phyloP scores from a whole-genome alignment of 2,888 invertebrate genomes.

The Thalpophila matura region DNA sequence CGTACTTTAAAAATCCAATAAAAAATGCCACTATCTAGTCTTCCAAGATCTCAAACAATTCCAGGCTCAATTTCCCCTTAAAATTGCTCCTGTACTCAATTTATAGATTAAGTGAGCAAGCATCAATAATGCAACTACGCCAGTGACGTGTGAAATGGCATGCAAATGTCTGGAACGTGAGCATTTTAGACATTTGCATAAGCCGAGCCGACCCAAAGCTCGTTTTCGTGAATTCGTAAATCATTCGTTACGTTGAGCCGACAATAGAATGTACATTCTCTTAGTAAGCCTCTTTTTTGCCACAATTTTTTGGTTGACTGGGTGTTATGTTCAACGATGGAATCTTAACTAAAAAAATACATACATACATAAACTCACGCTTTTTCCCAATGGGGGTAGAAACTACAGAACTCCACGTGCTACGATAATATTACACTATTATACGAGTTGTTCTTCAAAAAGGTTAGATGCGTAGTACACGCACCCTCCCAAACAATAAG shows the following conservation, averaged over 20 bases:
- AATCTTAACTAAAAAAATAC: too few species aligned
- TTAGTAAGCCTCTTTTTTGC: not conserved
- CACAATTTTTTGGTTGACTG: not conserved
- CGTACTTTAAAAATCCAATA: constrained; percentile 25
- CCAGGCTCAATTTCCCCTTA: not conserved
- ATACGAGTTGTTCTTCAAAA: too few species aligned
- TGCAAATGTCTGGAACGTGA: constrained; percentile 32
- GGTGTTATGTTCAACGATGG: too few species aligned
- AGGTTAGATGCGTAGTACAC: too few species aligned
- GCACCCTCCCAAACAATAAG: too few species aligned
- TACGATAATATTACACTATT: too few species aligned
- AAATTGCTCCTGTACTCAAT: constrained; percentile 11
- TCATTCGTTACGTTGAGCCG: not conserved
- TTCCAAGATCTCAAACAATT: constrained; percentile 3
- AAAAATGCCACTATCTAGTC: constrained; percentile 7
- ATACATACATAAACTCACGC: too few species aligned
- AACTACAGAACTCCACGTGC: too few species aligned
- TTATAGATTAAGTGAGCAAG: constrained; percentile 13
- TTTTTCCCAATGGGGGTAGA: too few species aligned
- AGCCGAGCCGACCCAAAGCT: not conserved
- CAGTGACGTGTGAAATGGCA: constrained; percentile 27
- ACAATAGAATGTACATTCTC: not conserved
- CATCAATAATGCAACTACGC: constrained; percentile 19
- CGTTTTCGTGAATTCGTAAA: constrained; percentile 27
- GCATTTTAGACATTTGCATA: constrained; percentile 35